Evolutionary conservation across 2,797 vertebrate genomes (phyloP), one percentile per base, ranked within the genome.

Genomic region (Botia almorhae): DNA sequence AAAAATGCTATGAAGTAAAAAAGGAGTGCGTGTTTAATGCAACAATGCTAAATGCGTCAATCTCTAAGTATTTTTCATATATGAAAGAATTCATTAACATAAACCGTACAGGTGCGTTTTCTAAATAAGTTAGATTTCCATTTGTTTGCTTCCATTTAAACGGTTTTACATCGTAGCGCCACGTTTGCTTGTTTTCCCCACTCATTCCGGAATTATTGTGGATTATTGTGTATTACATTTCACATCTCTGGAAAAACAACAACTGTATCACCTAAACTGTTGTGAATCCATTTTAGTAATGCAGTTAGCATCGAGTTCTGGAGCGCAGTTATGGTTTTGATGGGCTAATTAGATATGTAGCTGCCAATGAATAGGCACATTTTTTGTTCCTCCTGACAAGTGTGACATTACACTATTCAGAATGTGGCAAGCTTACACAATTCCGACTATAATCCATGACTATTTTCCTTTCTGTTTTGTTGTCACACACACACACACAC

Each of bases 331-430:
- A 81, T 33, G 83, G 83, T 86, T 82, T 75, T 83, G 84, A 86
- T 78, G 75, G 76, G 71, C 74, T 86, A 86, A 86, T 86, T 86
- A 84, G 80, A 86, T 82, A 83, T 81, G 85, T 48, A 70, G 67
- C 81, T 74, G 79, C 29, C 23, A 67, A 83, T 81, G 75, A 78
- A 71, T 72, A 76, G 70, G 72, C 80, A 78, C 53, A 60, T 65
- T 81, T 78, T 68, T 84, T 83, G 74, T 60, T 64, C 53, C 51
- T 74, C 71, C 68, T 82, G 82, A 82, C 73, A 83, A 76, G 61
- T 64, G 76, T 78, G 81, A 86, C 81, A 79, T 86, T 83, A 84
- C 76, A 67, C 70, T 64, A 75, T 80, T 81, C 68, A 81, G 63
- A 58, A 84, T 63, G 80, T 65, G 61, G 75, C 84, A 84, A 60